Conservation (phyloP, 2,888 invertebrate genomes). For the Rhabditophanes sp. region DNA sequence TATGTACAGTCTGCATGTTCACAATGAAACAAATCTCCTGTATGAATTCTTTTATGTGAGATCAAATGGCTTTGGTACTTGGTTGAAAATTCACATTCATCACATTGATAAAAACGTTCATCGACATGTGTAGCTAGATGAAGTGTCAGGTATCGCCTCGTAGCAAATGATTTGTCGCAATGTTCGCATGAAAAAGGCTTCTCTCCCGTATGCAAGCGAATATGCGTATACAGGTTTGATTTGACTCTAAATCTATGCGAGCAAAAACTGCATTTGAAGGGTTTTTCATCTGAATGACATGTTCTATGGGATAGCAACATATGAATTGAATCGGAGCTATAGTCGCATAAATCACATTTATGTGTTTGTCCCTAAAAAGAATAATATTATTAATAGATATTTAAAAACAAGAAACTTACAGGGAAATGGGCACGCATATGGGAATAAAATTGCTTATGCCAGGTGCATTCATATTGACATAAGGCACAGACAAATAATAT, state of each 20-base stretch:
- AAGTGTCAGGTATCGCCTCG: slow-evolving; percentile 12
- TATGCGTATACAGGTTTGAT: slow-evolving; percentile 53
- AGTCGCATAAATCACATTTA: slow-evolving; percentile 54
- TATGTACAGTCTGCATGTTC: slow-evolving; percentile 53
- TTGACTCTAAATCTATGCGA: slow-evolving; percentile 51
- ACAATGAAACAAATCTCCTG: slow-evolving; percentile 55
- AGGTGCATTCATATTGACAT: slow-evolving; percentile 55
- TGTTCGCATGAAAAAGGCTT: slow-evolving; percentile 51
- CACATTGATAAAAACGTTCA: slow-evolving; percentile 54
- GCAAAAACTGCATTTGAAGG: slow-evolving; percentile 45
- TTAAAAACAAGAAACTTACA: slow-evolving; percentile 12
- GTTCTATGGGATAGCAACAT: slow-evolving; percentile 53
- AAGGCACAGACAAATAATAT: slow-evolving; percentile 54
- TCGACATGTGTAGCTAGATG: slow-evolving; percentile 53
- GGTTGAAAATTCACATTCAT: slow-evolving; percentile 57
- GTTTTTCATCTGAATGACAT: slow-evolving; percentile 50
- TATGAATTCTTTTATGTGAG: slow-evolving; percentile 55
- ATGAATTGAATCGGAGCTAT: slow-evolving; percentile 49
- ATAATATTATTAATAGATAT: slow-evolving; percentile 2
- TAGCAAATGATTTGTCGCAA: slow-evolving; percentile 49
- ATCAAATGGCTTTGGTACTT: slow-evolving; percentile 56
- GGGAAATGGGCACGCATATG: slow-evolving; percentile 51
- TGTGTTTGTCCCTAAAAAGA: slow-evolving; percentile 52
- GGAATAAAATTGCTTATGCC: slow-evolving; percentile 53
- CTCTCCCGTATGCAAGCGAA: slow-evolving; percentile 52